Base-by-base conservation (phyloP, 2,888 invertebrate species). In the Thymelicus sylvestris region DNA sequence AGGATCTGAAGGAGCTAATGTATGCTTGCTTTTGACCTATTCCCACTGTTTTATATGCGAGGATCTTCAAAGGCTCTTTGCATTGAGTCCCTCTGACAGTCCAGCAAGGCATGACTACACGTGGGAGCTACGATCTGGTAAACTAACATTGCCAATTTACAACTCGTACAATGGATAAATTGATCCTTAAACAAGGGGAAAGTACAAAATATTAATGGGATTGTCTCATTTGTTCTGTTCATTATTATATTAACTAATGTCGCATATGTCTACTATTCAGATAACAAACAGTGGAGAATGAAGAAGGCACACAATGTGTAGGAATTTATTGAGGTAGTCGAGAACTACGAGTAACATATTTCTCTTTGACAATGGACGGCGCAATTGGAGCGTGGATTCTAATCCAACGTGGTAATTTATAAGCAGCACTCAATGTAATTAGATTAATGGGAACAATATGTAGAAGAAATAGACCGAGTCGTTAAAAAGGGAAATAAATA, bases 321-420 rank as follows among this genome's bases (percentile, higher is more conserved):
- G 39, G 39, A 68, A 57, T 68, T 52, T 63, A 63, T 64, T 59
- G 55, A 48, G 52, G 24, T 24, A 47, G 31, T 52, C 50, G 15
- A 31, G 47, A 59, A 59, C 47, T 59, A 59, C 57, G 38, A 39
- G 39, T 39, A 38, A 39, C 64, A 69, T 69, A 69, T 63, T 57
- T 63, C 63, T 63, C 57, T 69, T 41, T 64, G 69, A 69, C 59
- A 69, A 69, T 64, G 47, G 64, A 64, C 59, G 59, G 19, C 57
- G 63, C 55, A 69, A 69, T 59, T 64, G 48, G 69, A 69, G 69
- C 69, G 69, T 59, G 59, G 55, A 64, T 48, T 67, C 66, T 64
- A 64, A 48, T 31, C 48, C 69, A 64, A 59, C 48, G 15, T 15
- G 19, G 15, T 50, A 19, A 69, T 69, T 69, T 64, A 64, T 69